Conservation (phyloP, 2,888 invertebrate genomes). For the Clunio marinus region DNA sequence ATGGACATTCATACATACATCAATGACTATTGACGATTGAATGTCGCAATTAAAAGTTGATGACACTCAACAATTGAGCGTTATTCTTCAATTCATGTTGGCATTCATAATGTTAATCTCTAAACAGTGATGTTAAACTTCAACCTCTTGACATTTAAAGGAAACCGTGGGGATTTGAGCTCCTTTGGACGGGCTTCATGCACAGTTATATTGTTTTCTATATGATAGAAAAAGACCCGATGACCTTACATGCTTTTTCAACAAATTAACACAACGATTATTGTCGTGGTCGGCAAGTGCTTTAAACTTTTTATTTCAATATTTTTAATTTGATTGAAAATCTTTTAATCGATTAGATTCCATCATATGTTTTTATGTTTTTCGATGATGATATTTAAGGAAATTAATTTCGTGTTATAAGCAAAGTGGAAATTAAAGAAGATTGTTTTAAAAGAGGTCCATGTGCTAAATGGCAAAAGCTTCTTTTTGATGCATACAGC, state of each 20-base stretch:
- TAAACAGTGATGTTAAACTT: not conserved
- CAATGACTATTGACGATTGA: too few species aligned
- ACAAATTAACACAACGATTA: not conserved
- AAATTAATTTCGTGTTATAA: too few species aligned
- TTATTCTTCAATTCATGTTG: too few species aligned
- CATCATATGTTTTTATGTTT: not conserved
- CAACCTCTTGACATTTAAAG: not conserved
- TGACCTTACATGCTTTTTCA: not conserved
- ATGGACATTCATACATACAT: too few species aligned
- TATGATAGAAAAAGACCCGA: too few species aligned
- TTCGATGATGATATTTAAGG: not conserved
- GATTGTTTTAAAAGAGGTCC: not conserved
- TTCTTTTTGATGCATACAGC: not conserved
- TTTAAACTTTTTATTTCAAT: not conserved
- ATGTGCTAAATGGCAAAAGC: not conserved
- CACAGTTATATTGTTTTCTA: not conserved
- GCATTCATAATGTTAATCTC: not conserved
- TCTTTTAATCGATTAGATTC: not conserved
- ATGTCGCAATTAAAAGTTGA: too few species aligned
- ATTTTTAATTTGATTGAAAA: not conserved
- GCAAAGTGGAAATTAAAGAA: slow-evolving; percentile 7
- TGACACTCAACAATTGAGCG: too few species aligned
- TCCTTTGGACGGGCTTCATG: not conserved
- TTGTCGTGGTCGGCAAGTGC: not conserved
- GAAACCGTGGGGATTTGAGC: not conserved